phyloP scores from a whole-genome alignment of 2,113 vertebrate species.

The Coturnix japonica region DNA sequence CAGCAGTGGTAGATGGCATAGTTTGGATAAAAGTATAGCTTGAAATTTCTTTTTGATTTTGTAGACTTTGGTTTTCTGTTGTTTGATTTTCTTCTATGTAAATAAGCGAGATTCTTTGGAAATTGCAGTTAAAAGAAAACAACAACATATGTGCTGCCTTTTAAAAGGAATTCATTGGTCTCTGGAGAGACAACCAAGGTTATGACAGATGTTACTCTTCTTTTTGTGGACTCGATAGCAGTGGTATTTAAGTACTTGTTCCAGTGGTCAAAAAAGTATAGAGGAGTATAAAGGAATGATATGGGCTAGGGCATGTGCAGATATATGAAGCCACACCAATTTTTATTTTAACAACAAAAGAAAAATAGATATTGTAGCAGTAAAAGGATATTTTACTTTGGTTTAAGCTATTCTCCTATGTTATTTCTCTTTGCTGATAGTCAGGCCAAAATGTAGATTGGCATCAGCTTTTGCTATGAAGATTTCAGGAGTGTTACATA shows the following conservation, averaged over 20 bases:
- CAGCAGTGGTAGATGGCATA: background rate
- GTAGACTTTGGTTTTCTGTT: background rate
- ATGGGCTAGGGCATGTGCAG: fast-evolving
- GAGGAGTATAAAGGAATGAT: background rate
- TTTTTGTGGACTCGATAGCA: background rate
- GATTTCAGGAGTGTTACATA: background rate
- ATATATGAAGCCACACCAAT: background rate
- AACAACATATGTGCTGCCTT: background rate
- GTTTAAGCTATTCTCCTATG: background rate
- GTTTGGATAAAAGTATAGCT: fast-evolving
- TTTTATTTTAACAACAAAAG: background rate
- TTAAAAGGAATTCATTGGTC: background rate
- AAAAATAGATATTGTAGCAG: background rate
- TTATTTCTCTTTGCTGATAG: background rate
- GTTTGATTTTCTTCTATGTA: background rate
- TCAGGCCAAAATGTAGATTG: background rate
- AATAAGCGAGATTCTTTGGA: background rate
- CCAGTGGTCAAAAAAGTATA: background rate
- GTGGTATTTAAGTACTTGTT: background rate
- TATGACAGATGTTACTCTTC: background rate
- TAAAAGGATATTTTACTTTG: background rate
- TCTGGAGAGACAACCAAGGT: background rate
- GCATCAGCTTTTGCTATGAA: background rate
- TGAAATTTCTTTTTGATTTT: background rate
- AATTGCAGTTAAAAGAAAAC: background rate